A percentile compares a stretch with the other conserved stretches of the same genome.
phyloP scores from a whole-genome alignment of 2,113 vertebrate species.

The Pagrus major region DNA sequence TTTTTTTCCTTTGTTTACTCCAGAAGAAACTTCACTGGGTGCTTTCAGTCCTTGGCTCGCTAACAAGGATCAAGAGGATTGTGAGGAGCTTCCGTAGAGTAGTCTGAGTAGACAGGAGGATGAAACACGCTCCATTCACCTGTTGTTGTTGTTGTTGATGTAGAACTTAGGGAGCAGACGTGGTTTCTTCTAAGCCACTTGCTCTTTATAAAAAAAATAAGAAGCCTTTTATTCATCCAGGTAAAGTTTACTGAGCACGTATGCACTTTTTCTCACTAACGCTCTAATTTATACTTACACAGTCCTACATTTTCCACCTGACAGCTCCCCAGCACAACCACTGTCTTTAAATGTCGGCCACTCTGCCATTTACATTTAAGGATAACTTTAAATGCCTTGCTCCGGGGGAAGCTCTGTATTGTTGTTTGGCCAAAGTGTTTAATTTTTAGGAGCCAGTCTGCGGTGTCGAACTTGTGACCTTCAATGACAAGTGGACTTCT shows the following conservation, averaged over 20 bases:
- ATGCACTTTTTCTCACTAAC: slow-evolving; percentile 52
- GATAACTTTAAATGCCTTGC: slow-evolving; percentile 34
- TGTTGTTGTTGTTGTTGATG: slow-evolving; percentile 74
- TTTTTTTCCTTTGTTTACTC: slow-evolving; percentile 72
- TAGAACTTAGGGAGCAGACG: slow-evolving; percentile 41
- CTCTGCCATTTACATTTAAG: slow-evolving; percentile 25
- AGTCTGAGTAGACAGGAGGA: slow-evolving; percentile 57
- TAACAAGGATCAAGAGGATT: slow-evolving; percentile 75
- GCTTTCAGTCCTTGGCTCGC: slow-evolving; percentile 55
- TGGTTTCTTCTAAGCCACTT: slow-evolving; percentile 48
- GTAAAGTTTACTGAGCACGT: slow-evolving; percentile 61
- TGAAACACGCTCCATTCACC: slow-evolving; percentile 67
- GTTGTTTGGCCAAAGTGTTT: slow-evolving; percentile 45
- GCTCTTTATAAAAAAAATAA: slow-evolving; percentile 14
- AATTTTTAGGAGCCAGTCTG: slow-evolving; percentile 9
- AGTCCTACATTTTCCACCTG: slow-evolving; percentile 8
- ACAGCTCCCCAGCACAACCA: not conserved
- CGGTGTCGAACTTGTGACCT: slow-evolving; percentile 69
- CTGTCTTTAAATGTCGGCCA: slow-evolving; percentile 3
- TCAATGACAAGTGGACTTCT: slow-evolving; percentile 58
- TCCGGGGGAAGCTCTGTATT: slow-evolving; percentile 48
- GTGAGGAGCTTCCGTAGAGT: slow-evolving; percentile 34
- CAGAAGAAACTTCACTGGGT: slow-evolving; percentile 67
- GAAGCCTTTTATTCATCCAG: slow-evolving; percentile 35
- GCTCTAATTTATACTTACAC: slow-evolving; percentile 24